A percentile compares a stretch with the other conserved stretches of the same genome.
These are phyloP conservation scores for Trachelus iudaicus DNA, from an alignment of 2,888 invertebrate genomes.

Conservation along the genomic window DNA sequence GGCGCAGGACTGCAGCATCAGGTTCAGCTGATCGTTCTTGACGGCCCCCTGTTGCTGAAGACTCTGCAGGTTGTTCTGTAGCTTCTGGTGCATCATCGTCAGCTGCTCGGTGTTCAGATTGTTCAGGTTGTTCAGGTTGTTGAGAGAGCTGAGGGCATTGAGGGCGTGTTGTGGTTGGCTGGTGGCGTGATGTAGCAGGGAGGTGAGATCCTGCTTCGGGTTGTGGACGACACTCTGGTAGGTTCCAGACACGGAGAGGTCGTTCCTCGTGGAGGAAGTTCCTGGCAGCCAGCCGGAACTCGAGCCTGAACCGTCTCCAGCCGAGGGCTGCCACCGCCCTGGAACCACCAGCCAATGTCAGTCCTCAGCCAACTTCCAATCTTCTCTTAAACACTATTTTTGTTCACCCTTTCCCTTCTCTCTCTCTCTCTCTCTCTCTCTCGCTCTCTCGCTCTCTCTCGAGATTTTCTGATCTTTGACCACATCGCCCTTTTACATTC, in stretches of 20 bases:
- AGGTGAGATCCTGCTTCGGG: slow-evolving; percentile 43
- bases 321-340: slow-evolving; percentile 67
- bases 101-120: slow-evolving; percentile 55
- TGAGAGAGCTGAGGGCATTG: slow-evolving; percentile 24
- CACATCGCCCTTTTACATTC: slow-evolving; percentile 30
- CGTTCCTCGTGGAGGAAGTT: slow-evolving; percentile 55
- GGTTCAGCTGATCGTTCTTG: slow-evolving; percentile 50
- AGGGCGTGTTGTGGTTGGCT: slow-evolving; percentile 41
- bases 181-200: slow-evolving; percentile 11
- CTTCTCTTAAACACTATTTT: slow-evolving; percentile 63
- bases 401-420: slow-evolving; percentile 28
- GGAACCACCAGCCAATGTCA: slow-evolving; percentile 67
- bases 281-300: slow-evolving; percentile 57
- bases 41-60: slow-evolving; percentile 42
- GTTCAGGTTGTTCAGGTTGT: slow-evolving; percentile 36
- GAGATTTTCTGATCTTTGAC: slow-evolving; percentile 1
- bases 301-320: slow-evolving; percentile 63
- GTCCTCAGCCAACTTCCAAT: slow-evolving; percentile 62
- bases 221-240: slow-evolving; percentile 46
- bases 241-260: slow-evolving; percentile 49
- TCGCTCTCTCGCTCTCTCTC: slow-evolving; percentile 20
- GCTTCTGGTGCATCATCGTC: slow-evolving; percentile 61
- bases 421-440: slow-evolving; percentile 32
- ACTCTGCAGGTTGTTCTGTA: slow-evolving; percentile 55
- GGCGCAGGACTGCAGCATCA: slow-evolving; percentile 58